phyloP scores from a whole-genome alignment of 2,888 invertebrate genomes.

The Eledona agricola region DNA sequence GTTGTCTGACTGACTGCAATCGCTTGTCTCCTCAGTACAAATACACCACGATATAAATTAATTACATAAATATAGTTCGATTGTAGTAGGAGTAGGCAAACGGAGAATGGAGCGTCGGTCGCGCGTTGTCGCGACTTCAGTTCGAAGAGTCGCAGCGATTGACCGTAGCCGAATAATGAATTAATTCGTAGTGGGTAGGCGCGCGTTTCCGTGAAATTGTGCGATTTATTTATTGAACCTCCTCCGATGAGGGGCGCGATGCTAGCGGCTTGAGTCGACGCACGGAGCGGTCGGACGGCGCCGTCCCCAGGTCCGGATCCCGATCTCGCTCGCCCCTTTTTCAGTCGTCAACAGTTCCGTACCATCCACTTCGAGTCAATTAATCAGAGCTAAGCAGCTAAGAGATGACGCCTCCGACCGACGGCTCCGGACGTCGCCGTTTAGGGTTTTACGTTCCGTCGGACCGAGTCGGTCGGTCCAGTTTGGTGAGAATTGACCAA shows the following conservation, averaged over 20 bases:
- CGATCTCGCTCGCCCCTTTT: no score
- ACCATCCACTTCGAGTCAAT: no score
- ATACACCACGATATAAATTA: conserved; percentile 60
- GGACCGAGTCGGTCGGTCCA: no score
- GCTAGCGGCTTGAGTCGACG: conserved; percentile 50
- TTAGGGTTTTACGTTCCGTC: no score
- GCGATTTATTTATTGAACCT: conserved; percentile 56
- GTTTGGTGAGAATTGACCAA: conserved; percentile 60
- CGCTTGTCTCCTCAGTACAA: conserved; percentile 63
- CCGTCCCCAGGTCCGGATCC: no score
- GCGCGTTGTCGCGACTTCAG: conserved; percentile 8
- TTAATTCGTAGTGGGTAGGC: conserved; percentile 57
- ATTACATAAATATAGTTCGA: conserved; percentile 50
- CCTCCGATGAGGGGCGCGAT: conserved; percentile 49
- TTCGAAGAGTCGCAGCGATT: conserved; percentile 59
- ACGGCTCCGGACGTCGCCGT: conserved; percentile 45
- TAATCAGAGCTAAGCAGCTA: conserved; percentile 23
- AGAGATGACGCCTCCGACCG: conserved; percentile 40
- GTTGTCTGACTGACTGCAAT: conserved; percentile 62
- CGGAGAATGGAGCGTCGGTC: conserved; percentile 32
- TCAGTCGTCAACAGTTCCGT: no score
- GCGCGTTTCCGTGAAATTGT: conserved; percentile 59
- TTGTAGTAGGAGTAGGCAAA: conserved; percentile 49
- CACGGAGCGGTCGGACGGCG: no score
- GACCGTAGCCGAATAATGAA: conserved; percentile 57